Conservation (phyloP, 2,888 invertebrate species). For the Athrips mouffetella region DNA sequence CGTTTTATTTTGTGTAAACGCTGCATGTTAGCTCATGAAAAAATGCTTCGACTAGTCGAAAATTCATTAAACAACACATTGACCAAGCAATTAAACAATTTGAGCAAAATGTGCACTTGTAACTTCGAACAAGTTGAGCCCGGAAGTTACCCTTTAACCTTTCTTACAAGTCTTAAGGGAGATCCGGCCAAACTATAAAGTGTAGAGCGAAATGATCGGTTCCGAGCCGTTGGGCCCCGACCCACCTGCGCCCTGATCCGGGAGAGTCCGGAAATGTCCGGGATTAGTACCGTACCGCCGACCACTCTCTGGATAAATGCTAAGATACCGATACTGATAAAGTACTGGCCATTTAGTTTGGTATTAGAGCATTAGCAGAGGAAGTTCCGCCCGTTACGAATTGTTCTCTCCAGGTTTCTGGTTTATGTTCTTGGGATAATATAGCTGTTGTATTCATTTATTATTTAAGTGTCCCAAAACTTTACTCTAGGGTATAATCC, state of each 20-base stretch:
- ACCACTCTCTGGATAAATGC: conserved; percentile 45
- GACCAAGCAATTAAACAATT: not conserved
- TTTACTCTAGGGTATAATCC: too few species aligned
- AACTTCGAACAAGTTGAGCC: conserved; percentile 6
- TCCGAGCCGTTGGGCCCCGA: conserved; percentile 38
- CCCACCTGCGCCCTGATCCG: conserved; percentile 57
- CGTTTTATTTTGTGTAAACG: conserved; percentile 2
- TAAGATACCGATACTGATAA: conserved; percentile 57
- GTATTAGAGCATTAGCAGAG: conserved; percentile 37
- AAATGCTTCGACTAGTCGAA: not conserved
- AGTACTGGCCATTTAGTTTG: conserved; percentile 53
- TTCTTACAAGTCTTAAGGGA: conserved; percentile 14
- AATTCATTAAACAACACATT: too few species aligned
- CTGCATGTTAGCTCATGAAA: not conserved
- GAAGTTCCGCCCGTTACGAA: conserved; percentile 11
- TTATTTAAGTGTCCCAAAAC: too few species aligned
- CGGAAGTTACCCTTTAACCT: conserved; percentile 11
- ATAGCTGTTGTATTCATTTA: not conserved
- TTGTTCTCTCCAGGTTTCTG: not conserved
- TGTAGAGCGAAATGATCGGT: conserved; percentile 49
- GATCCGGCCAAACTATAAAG: conserved; percentile 26
- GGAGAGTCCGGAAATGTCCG: conserved; percentile 32
- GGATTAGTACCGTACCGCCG: conserved; percentile 37
- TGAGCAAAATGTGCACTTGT: conserved; percentile 10
- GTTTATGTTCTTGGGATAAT: not conserved